Evolutionary conservation across 2,797 vertebrate genomes (phyloP), one percentile per base, ranked within the genome.

Genomic region (Nasua narica): DNA sequence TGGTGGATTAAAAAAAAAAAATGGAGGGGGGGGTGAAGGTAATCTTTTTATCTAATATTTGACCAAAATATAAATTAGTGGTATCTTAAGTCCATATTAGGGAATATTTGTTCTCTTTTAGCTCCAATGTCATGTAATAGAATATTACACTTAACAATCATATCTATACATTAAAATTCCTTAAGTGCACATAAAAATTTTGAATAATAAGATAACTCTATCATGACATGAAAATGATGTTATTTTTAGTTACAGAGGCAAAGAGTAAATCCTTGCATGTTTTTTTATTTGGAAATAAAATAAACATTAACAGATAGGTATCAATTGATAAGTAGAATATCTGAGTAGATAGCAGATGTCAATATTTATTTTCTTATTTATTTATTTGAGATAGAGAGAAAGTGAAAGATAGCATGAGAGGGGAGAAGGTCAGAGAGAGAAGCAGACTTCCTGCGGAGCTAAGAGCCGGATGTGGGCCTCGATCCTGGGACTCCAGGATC

Each of bases 281-380:
- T 54, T 74, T 84, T 90, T 87, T 14, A 76, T 89, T 92, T 90
- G 40, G 21, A 95, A 92, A 60, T 60, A 90, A 95, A 92, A 60
- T 60, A 90, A 96, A n/a, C 35, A 29, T 85, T 60, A 93, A 48
- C 2, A 82, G 60, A 62, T 54, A 56, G n/a, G 5, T 35, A 27
- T 60, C 7, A 84, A n/a, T 86, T 79, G 76, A 12, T 50, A 79
- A 87, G 60, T 27, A 35, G n/a, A 94, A 74, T 62, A 86, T 79
- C 46, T 62, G 54, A 54, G n/a, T 48, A 86, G 50, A 35, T 14
- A 86, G 37, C 32, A 85, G n/a, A 62, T 65, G 12, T 54, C 56
- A 82, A 19, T 40, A 91, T 69, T 56, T 40, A 50, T 56, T 91
- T 93, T 86, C 7, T 37, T 4, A 43, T 43, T 43, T 43, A 43